Conservation (phyloP, 2,888 invertebrate species). For the Hydroisotoma schaefferi region DNA sequence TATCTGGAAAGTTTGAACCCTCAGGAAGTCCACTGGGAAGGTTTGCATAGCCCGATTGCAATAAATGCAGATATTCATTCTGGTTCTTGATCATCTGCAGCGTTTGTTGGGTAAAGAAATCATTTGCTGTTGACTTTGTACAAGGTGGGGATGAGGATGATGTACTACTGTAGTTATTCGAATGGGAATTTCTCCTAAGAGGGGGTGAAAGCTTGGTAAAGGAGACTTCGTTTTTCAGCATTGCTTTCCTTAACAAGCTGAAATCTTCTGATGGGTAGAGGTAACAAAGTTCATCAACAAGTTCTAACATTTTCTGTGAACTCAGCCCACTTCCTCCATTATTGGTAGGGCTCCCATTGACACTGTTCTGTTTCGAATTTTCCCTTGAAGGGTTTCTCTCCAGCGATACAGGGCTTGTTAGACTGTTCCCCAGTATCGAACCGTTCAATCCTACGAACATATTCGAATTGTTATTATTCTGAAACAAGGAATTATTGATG, state of each 20-base stretch:
- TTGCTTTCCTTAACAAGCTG: conserved; percentile 40
- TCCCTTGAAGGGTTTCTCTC: conserved; percentile 24
- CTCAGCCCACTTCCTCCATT: conserved; percentile 1
- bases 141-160: conserved; percentile 17
- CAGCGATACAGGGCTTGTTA: conserved; percentile 20
- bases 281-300: conserved; percentile 45
- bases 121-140: conserved; percentile 9
- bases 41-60: conserved; percentile 39
- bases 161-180: conserved; percentile 13
- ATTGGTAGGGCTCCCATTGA: conserved; percentile 15
- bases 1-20: conserved; percentile 10
- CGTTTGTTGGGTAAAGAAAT: conserved; percentile 43
- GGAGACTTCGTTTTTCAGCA: conserved; percentile 45
- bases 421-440: conserved; percentile 16
- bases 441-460: conserved; percentile 25
- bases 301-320: conserved; percentile 29
- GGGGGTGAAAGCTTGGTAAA: conserved; percentile 42
- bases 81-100: conserved; percentile 43
- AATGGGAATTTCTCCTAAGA: conserved; percentile 6
- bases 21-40: conserved; percentile 1
- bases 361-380: conserved; percentile 17
- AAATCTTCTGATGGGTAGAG: conserved; percentile 46
- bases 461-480: conserved; percentile 1
- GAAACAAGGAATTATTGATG: conserved; percentile 8
- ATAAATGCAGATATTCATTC: conserved; percentile 41